These are phyloP conservation scores for Chloroceryle aenea DNA, from an alignment of 2,113 vertebrate genomes.

Conservation along the genomic window DNA sequence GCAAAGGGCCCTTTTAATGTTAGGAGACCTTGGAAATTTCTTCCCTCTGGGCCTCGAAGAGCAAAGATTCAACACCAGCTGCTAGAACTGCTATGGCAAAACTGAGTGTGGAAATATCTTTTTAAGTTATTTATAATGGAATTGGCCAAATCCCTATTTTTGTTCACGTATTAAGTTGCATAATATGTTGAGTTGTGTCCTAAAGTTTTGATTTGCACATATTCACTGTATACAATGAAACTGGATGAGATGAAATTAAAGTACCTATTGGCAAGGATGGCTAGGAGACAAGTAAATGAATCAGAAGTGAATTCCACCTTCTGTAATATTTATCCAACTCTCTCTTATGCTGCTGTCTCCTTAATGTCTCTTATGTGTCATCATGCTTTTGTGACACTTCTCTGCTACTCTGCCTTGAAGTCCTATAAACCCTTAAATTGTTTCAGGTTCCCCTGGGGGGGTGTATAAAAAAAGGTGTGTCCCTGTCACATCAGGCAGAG, in stretches of 20 bases:
- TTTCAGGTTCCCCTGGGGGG: background rate
- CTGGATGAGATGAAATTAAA: background rate
- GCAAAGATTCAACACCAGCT: background rate
- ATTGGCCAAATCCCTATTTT: background rate
- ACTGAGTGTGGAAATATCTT: background rate
- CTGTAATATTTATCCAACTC: background rate
- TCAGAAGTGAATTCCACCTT: background rate
- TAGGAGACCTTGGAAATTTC: background rate
- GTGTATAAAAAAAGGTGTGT: rapidly evolving
- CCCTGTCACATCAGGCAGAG: background rate
- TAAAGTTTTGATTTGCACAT: background rate
- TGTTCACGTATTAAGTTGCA: background rate
- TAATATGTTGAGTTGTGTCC: background rate
- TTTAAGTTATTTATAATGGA: background rate
- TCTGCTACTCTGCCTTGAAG: background rate
- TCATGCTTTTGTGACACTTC: background rate
- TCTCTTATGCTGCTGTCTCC: background rate
- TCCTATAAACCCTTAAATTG: background rate
- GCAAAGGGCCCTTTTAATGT: background rate
- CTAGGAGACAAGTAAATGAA: background rate
- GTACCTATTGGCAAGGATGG: background rate
- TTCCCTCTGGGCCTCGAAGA: background rate
- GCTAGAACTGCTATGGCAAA: background rate
- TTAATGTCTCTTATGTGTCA: background rate
- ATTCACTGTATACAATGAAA: background rate